These are phyloP conservation scores for Brachypalpus laphriformis DNA, from an alignment of 2,888 invertebrate species.

Conservation along the genomic window DNA sequence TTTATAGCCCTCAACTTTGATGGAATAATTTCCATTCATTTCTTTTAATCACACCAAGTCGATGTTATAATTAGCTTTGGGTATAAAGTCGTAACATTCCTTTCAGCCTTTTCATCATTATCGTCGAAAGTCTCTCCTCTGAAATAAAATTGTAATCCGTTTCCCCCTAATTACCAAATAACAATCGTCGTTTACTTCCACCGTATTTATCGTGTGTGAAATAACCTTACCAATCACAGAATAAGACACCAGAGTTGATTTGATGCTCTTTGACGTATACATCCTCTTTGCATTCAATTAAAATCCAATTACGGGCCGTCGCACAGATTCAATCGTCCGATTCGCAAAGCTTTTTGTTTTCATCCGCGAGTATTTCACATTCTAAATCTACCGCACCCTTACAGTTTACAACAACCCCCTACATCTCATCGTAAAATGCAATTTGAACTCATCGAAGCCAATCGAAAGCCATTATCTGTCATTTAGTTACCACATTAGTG, in stretches of 20 bases:
- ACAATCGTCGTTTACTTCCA: conserved; percentile 21
- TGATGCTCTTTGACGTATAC: neutral
- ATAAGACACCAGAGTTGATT: neutral
- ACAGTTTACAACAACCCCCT: neutral
- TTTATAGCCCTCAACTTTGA: no score
- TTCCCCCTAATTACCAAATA: conserved; percentile 15
- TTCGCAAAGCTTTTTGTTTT: neutral
- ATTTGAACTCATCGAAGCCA: conserved; percentile 46
- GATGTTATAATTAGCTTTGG: no score
- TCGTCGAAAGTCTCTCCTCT: no score
- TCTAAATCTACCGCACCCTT: conserved; percentile 2
- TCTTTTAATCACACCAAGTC: no score
- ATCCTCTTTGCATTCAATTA: conserved; percentile 39
- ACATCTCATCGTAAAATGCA: neutral
- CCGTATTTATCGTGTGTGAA: conserved; percentile 3
- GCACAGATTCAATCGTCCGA: conserved; percentile 30
- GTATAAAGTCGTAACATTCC: no score
- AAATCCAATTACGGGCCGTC: conserved; percentile 39
- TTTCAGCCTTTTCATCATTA: no score
- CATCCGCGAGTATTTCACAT: neutral
- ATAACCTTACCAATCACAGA: neutral
- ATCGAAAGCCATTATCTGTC: conserved; percentile 64
- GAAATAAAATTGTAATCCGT: neutral
- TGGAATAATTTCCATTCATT: no score
- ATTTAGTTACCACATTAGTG: conserved; percentile 38